Conservation (phyloP, 1,140 invertebrate genomes). For the Mamestra configurata region DNA sequence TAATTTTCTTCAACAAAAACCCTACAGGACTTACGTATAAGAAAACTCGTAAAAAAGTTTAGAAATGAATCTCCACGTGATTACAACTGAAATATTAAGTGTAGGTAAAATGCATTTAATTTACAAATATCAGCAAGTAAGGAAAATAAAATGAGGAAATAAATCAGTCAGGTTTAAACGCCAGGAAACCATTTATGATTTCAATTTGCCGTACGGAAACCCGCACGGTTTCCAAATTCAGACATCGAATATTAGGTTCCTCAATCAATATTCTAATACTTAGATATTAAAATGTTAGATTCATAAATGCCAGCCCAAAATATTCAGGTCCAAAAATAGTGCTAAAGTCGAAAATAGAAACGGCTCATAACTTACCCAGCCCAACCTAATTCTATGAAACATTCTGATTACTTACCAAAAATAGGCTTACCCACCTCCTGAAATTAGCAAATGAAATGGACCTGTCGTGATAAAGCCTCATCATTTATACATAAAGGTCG, state of each 20-base stretch:
- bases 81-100: too few species aligned
- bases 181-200: not conserved
- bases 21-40: too few species aligned
- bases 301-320: not conserved
- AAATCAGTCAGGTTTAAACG: not conserved
- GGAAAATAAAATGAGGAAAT: not conserved
- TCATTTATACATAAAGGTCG: slow-evolving; percentile 36
- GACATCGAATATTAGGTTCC: too few species aligned
- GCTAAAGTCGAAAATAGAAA: slow-evolving; percentile 5
- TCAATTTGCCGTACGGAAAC: not conserved
- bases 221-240: slow-evolving; percentile 9
- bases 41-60: too few species aligned
- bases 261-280: too few species aligned
- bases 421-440: slow-evolving; percentile 25
- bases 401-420: slow-evolving; percentile 13
- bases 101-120: too few species aligned
- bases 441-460: slow-evolving; percentile 48
- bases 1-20: not conserved
- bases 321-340: slow-evolving; percentile 1
- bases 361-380: not conserved
- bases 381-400: slow-evolving; percentile 21
- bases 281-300: not conserved
- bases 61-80: not conserved
- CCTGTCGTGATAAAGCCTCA: slow-evolving; percentile 38
- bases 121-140: too few species aligned